A percentile compares a stretch with the other conserved stretches of the same genome.
phyloP scores from a whole-genome alignment of 2,113 vertebrate genomes.

The Hemichromis elongatus region DNA sequence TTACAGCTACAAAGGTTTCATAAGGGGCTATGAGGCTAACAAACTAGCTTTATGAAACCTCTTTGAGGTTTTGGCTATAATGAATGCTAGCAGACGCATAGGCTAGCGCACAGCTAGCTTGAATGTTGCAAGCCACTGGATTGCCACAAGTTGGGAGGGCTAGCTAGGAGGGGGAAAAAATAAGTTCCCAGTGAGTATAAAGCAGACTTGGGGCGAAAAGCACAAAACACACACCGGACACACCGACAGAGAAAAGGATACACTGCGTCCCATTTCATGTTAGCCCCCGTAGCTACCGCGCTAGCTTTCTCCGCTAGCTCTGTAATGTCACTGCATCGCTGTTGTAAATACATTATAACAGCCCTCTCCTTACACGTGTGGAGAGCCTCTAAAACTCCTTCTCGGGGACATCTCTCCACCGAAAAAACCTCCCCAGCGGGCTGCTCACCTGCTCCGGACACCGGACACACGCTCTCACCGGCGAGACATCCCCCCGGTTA shows the following conservation, averaged over 20 bases:
- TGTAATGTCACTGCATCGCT: slow-evolving; percentile 69
- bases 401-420: slow-evolving; percentile 39
- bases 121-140: background rate
- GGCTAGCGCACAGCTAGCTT: slow-evolving; percentile 51
- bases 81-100: slow-evolving; percentile 54
- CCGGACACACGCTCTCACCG: slow-evolving; percentile 46
- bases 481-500: slow-evolving; percentile 44
- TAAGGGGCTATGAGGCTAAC: slow-evolving; percentile 44
- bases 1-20: background rate
- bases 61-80: slow-evolving; percentile 12
- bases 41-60: slow-evolving; percentile 30
- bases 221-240: slow-evolving; percentile 1
- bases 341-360: slow-evolving; percentile 55
- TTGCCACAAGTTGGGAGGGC: slow-evolving; percentile 43
- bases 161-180: background rate
- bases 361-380: slow-evolving; percentile 68
- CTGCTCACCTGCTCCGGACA: slow-evolving; percentile 71
- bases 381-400: slow-evolving; percentile 67
- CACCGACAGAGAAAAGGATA: slow-evolving; percentile 15
- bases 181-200: slow-evolving; percentile 1
- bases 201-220: background rate
- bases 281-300: slow-evolving; percentile 54
- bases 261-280: slow-evolving; percentile 56
- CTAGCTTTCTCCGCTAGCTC: slow-evolving; percentile 68
- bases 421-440: slow-evolving; percentile 36